Percentiles rank a stretch among this genome's conserved stretches.
Conservation (phyloP, 2,888 invertebrate species). For the Campoplex nolae region DNA sequence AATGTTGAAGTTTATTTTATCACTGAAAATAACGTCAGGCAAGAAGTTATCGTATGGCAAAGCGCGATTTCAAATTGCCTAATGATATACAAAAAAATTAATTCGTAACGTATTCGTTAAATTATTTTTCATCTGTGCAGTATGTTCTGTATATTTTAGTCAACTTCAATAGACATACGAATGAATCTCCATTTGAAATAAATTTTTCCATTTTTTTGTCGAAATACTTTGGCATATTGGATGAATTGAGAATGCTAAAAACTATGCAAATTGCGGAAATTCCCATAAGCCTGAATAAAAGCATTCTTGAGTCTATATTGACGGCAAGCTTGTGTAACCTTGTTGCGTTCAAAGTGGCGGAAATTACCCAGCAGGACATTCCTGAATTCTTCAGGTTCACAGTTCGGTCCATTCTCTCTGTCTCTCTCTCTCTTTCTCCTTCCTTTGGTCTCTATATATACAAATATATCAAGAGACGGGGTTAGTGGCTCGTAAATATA, state of each 20-base stretch:
- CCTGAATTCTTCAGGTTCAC: slow-evolving; percentile 13
- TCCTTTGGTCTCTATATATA: too few relatives aligned
- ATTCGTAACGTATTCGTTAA: not conserved
- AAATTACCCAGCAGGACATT: slow-evolving; percentile 12
- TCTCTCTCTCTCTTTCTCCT: not conserved
- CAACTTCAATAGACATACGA: not conserved
- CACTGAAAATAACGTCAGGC: too few relatives aligned
- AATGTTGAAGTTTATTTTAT: too few relatives aligned
- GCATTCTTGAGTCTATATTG: slow-evolving; percentile 24
- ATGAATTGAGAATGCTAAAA: not conserved
- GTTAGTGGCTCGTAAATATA: too few relatives aligned
- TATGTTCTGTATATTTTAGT: not conserved
- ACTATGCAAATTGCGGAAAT: not conserved
- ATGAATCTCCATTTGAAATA: not conserved
- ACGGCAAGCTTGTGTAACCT: slow-evolving; percentile 7
- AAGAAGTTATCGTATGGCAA: too few relatives aligned
- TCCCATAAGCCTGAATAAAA: slow-evolving; percentile 13
- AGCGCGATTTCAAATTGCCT: too few relatives aligned
- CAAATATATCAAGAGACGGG: too few relatives aligned
- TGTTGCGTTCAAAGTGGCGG: not conserved
- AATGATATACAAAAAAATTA: too few relatives aligned
- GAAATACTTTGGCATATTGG: not conserved
- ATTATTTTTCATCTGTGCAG: not conserved
- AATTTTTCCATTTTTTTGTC: not conserved
- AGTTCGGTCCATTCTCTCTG: not conserved